Base-by-base conservation (phyloP, 1,140 invertebrate species). In the Drepana arcuata region DNA sequence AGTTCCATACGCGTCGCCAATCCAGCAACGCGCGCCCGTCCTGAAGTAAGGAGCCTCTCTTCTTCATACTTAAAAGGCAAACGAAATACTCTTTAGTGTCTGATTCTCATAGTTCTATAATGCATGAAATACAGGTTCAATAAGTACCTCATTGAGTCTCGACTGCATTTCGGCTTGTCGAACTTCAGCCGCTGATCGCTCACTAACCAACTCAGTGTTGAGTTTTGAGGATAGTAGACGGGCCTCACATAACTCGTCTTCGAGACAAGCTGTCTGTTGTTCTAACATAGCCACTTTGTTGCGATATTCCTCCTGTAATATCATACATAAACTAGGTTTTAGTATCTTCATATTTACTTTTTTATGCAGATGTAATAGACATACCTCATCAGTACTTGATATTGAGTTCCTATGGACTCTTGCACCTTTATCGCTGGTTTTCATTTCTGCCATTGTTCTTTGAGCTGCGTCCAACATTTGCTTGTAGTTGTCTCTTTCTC, bases 91-190 rank as follows among this genome's bases (percentile, higher is more conserved):
- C n/a, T n/a, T n/a, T n/a, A n/a, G n/a, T n/a, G n/a, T n/a, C n/a
- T n/a, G n/a, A n/a, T n/a, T n/a, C n/a, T n/a, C n/a, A n/a, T n/a
- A n/a, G n/a, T n/a, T n/a, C n/a, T n/a, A n/a, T n/a, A n/a, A n/a
- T n/a, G n/a, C n/a, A n/a, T n/a, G n/a, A n/a, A n/a, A n/a, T n/a
- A n/a, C n/a, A n/a, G n/a, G n/a, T n/a, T n/a, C n/a, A n/a, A n/a
- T n/a, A n/a, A n/a, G n/a, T 69, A 93, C 92, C 88, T 98, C 95
- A 71, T 98, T 98, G 3, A 97, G 88, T 65, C 91, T 90, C 0
- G 95, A 96, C 56, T 94, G 93, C 84, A 96, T 88, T 80, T 97
- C 94, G 0, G 94, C 91, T 10, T 94, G 82, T 65, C 94, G 93
- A 1, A 98, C 91, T 78, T 97, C 94, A 77, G 90, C 94, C 1